Conservation (phyloP, 2,888 invertebrate species). For the Itoplectis maculator region DNA sequence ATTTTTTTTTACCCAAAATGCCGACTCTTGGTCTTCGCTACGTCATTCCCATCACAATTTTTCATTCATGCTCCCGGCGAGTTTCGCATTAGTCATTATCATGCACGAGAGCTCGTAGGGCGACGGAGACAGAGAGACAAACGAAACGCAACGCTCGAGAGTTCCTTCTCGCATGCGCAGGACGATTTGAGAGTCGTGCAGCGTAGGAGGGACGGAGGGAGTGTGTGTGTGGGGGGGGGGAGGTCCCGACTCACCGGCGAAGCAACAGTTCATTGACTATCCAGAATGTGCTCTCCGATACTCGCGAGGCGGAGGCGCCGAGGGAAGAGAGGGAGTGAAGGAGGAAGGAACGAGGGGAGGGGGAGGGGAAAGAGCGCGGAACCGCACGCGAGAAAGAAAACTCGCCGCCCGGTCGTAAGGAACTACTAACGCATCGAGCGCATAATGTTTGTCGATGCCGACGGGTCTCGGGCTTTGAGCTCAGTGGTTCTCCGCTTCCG, state of each 20-base stretch:
- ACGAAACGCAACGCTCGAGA: slow-evolving; percentile 19
- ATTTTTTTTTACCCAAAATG: no score
- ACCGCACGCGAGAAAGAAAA: slow-evolving; percentile 40
- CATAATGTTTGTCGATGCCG: slow-evolving; percentile 57
- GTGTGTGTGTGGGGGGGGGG: background rate
- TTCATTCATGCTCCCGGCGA: slow-evolving; percentile 9
- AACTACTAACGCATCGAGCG: slow-evolving; percentile 57
- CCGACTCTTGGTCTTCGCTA: no score
- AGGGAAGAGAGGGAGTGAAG: background rate
- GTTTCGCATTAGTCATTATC: slow-evolving; percentile 26
- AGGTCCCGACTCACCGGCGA: slow-evolving; percentile 50
- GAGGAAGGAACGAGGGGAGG: background rate
- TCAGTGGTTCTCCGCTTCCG: slow-evolving; percentile 63
- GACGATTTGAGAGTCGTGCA: slow-evolving; percentile 33
- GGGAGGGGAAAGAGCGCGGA: background rate
- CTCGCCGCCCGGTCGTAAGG: slow-evolving; percentile 20
- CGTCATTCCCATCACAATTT: no score
- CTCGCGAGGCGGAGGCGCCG: background rate
- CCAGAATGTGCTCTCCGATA: slow-evolving; percentile 65
- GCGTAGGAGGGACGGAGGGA: background rate
- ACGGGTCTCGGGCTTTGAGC: slow-evolving; percentile 49
- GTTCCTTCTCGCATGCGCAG: slow-evolving; percentile 14
- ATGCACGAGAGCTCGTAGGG: slow-evolving; percentile 9
- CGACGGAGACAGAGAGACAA: slow-evolving; percentile 41
- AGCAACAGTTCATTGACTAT: slow-evolving; percentile 71